Conservation (phyloP, 2,797 vertebrate species). For the Psittacula echo region DNA sequence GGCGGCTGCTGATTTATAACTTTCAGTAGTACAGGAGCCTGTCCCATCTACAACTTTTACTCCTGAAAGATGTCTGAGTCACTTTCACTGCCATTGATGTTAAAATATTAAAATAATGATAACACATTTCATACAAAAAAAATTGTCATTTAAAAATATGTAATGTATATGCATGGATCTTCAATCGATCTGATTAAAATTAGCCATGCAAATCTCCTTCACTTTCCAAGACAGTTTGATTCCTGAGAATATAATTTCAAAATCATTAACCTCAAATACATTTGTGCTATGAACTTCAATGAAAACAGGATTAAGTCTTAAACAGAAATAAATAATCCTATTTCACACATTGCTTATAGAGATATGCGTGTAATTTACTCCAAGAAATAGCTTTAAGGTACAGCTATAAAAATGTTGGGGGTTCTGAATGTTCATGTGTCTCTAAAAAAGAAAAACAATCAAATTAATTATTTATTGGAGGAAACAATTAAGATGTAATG, state of each 20-base stretch:
- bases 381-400: not conserved
- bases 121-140: not conserved
- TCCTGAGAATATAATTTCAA: not conserved
- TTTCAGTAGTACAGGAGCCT: not conserved
- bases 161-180: not conserved
- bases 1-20: not conserved
- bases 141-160: not conserved
- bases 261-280: not conserved
- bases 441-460: not conserved
- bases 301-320: not conserved
- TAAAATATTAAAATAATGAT: not conserved
- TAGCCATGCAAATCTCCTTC: not conserved
- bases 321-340: not conserved
- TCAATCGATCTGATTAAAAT: not conserved
- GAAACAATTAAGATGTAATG: not conserved
- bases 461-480: not conserved
- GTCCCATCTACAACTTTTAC: not conserved
- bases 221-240: not conserved
- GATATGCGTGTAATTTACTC: not conserved
- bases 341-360: not conserved
- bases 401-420: not conserved
- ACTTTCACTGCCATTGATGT: not conserved
- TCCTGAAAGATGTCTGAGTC: not conserved
- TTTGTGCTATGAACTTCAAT: not conserved
- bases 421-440: not conserved